Conservation (phyloP, 2,888 invertebrate species). For the Eurois occulta region DNA sequence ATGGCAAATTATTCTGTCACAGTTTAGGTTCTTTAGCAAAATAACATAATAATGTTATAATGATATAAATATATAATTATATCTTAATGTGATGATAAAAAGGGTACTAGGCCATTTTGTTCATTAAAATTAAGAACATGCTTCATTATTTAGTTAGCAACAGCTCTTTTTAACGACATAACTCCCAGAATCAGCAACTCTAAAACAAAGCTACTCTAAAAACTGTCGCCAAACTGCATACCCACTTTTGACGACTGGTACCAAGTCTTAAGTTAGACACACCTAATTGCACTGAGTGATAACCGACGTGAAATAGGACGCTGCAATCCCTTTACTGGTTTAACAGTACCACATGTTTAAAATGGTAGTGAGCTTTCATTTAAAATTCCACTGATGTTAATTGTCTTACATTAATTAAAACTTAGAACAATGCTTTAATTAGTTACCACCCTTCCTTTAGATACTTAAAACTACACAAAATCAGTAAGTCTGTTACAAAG, state of each 20-base stretch:
- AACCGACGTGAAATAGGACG: not conserved
- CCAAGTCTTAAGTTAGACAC: constrained; percentile 50
- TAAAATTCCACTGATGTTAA: not conserved
- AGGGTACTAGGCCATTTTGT: not conserved
- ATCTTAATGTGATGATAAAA: not conserved
- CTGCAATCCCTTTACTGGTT: not conserved
- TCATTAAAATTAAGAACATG: not conserved
- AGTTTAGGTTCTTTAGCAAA: not conserved
- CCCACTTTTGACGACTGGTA: constrained; percentile 29
- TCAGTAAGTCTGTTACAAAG: constrained; percentile 21
- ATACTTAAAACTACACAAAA: not conserved
- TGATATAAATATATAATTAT: no score
- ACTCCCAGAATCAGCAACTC: constrained; percentile 21
- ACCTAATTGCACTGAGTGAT: constrained; percentile 75
- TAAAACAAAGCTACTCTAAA: constrained; percentile 26
- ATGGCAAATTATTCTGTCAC: not conserved
- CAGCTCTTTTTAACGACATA: not conserved
- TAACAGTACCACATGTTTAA: not conserved
- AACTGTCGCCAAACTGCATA: constrained; percentile 24
- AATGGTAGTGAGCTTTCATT: not conserved
- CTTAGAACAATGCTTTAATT: not conserved
- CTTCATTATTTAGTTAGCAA: not conserved
- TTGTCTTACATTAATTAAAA: not conserved
- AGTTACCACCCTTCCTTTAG: not conserved
- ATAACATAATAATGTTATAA: not conserved